phyloP scores from a whole-genome alignment of 2,888 invertebrate species.

The Glyphotaelius pellucidus region DNA sequence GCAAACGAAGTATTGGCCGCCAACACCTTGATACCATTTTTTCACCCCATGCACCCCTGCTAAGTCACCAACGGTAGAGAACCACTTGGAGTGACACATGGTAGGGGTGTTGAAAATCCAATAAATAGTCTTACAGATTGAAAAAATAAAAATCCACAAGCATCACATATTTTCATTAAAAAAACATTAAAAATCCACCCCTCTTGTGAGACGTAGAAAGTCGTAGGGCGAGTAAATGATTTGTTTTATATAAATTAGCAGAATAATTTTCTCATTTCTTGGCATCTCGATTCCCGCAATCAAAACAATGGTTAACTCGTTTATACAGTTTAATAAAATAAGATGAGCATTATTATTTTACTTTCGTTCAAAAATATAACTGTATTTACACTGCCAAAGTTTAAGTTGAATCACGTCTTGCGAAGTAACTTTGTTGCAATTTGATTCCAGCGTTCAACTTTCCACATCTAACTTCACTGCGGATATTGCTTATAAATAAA shows the following conservation, averaged over 20 bases:
- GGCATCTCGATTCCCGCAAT: not conserved
- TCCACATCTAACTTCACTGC: constrained; percentile 19
- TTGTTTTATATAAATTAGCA: not conserved
- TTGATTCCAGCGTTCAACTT: constrained; percentile 61
- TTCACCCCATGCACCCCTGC: too few relatives aligned
- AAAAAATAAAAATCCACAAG: too few relatives aligned
- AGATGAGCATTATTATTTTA: not conserved
- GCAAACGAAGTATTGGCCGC: too few relatives aligned
- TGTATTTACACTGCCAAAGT: not conserved
- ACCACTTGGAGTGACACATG: too few relatives aligned
- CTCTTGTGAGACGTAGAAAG: too few relatives aligned
- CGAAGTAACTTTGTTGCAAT: constrained; percentile 57
- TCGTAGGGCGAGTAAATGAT: not conserved
- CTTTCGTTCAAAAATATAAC: not conserved
- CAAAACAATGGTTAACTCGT: not conserved
- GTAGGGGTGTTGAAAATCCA: too few relatives aligned
- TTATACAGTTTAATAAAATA: not conserved
- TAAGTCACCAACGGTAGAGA: too few relatives aligned
- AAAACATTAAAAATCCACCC: too few relatives aligned
- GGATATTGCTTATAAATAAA: constrained; percentile 53
- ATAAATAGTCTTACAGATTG: too few relatives aligned
- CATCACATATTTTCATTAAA: too few relatives aligned
- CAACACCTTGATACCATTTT: too few relatives aligned
- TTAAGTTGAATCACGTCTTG: not conserved
- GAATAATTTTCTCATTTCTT: not conserved